Base-by-base conservation (phyloP, 2,113 vertebrate genomes). In the Lagopus leucura region DNA sequence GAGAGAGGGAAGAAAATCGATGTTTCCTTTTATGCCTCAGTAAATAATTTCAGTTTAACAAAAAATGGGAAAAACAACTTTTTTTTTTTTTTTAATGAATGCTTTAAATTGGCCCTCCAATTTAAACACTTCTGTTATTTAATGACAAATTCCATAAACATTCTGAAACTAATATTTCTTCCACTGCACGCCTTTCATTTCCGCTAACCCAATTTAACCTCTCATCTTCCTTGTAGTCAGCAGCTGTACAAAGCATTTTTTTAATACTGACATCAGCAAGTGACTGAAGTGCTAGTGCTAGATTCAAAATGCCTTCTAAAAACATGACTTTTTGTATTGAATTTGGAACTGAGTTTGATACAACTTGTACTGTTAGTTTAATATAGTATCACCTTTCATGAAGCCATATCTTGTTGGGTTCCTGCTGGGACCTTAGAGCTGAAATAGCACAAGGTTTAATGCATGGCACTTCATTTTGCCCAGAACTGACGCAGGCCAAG, bases 61-160 rank as follows among this genome's bases (percentile, higher is more conserved):
- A 76, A 97, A 96, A 96, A 82, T 69, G 60, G 55, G 55, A 38
- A 50, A 63, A 38, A 63, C 38, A 63, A 38, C 36, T 10, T 38
- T 38, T 38, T 38, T 38, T 9, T 38, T 38, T 38, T 38, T 38
- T 38, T 38, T 10, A 38, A 91, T 22, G 90, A 97, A 92, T 50
- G 55, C 93, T 95, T 92, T 83, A 89, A 93, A 96, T 86, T 85
- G 36, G 86, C 73, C 72, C 25, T 93, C 71, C 89, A 94, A 92
- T 92, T 83, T 92, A 97, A 97, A 92, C 84, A 95, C 92, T 90
- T 96, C 61, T 63, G 88, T 89, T 97, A 96, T 95, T 97, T 94
- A 96, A 93, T 75, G 86, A 96, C 91, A 96, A 97, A 90, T 97
- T 97, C 94, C 85, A 93, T 95, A 97, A 94, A 95, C 92, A 95